A percentile compares a stretch with the other conserved stretches of the same genome.
These are phyloP conservation scores for Eucera pruinosa DNA, from an alignment of 2,888 invertebrate species.

Conservation along the genomic window DNA sequence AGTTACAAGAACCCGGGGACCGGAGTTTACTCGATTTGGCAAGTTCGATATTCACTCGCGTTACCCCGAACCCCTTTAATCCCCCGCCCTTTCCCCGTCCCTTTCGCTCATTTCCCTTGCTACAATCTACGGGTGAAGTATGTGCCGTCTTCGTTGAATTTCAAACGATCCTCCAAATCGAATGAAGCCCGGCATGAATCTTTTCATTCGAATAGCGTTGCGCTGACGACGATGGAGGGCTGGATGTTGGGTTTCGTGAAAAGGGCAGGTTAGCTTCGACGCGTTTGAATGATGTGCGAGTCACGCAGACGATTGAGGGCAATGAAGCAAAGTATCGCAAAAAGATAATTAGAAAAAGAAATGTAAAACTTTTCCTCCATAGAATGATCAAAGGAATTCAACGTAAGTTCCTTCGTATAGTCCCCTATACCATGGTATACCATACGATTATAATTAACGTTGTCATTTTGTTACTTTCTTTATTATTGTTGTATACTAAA, in stretches of 20 bases:
- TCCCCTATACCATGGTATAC: too few relatives aligned
- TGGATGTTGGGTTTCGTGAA: conserved; percentile 18
- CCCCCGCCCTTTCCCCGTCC: conserved; percentile 1
- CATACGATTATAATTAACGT: too few relatives aligned
- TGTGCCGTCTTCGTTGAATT: conserved; percentile 68
- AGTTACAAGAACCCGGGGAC: conserved; percentile 63
- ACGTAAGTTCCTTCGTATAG: too few relatives aligned
- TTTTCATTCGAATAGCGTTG: conserved; percentile 46
- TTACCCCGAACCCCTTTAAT: conserved; percentile 14
- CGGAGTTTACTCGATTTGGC: conserved; percentile 69
- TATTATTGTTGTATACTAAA: too few relatives aligned
- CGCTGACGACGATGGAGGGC: conserved; percentile 8
- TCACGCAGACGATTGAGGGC: background rate
- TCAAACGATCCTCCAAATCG: conserved; percentile 73
- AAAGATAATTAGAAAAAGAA: background rate
- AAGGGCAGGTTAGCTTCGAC: conserved; percentile 29
- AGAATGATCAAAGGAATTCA: too few relatives aligned
- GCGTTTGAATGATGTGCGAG: conserved; percentile 21
- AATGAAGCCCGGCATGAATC: conserved; percentile 75
- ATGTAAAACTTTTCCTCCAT: too few relatives aligned
- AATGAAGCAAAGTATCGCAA: conserved; percentile 5
- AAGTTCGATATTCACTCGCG: conserved; percentile 60
- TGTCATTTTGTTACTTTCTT: too few relatives aligned
- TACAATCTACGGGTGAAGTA: conserved; percentile 10
- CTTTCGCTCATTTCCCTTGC: conserved; percentile 14